phyloP scores from a whole-genome alignment of 2,797 vertebrate genomes.

The Sebastes paucispinis region DNA sequence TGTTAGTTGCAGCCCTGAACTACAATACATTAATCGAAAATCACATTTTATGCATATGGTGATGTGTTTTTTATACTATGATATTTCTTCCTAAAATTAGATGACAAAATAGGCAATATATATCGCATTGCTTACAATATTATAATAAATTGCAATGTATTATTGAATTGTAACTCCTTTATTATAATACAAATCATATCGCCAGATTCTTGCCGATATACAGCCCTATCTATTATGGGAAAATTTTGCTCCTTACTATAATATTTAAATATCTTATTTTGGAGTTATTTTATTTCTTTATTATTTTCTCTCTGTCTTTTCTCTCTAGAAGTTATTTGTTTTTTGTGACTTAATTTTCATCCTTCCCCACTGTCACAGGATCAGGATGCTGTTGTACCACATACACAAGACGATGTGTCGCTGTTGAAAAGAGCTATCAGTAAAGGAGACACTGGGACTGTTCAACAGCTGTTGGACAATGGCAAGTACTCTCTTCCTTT shows the following conservation, averaged over 20 bases:
- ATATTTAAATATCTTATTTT: neutral
- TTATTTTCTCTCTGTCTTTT: neutral
- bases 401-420: constrained; percentile 67
- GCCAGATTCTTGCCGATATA: rapidly evolving
- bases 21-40: no score
- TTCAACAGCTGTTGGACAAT: constrained; percentile 87
- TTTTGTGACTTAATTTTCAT: neutral
- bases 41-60: no score
- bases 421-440: constrained; percentile 87
- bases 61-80: no score
- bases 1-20: no score
- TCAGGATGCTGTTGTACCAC: neutral
- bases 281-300: neutral
- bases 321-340: neutral
- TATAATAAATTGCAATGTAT: rapidly evolving
- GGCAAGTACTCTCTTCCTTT: constrained; percentile 75
- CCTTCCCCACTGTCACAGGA: constrained; percentile 3
- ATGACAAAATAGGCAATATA: no score
- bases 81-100: no score
- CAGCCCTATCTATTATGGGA: neutral
- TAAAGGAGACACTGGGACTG: constrained; percentile 77
- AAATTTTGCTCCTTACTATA: neutral
- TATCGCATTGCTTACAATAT: no score
- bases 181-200: no score
- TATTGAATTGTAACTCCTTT: no score